Base-by-base conservation (phyloP, 1,140 invertebrate genomes). In the Phenacoccus solenopsis region DNA sequence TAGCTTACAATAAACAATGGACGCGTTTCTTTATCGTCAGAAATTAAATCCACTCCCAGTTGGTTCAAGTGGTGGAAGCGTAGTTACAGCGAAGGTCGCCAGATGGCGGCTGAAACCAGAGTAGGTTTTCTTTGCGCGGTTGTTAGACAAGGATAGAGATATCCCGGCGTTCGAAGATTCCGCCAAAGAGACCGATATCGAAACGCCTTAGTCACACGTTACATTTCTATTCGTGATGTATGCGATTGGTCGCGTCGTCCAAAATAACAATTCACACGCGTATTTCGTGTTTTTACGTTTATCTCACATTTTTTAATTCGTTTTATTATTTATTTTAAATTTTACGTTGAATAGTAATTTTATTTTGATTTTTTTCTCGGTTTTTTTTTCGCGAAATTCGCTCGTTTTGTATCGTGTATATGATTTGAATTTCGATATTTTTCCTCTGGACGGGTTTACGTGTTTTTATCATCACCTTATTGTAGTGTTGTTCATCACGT, bases 71-170 rank as follows among this genome's bases (percentile, higher is more conserved):
- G 75, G 64, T 71, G 71, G 25, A 74, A 72, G 57, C 68, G 72
- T 57, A 70, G 74, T 72, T 73, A 20, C 1, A n/a, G 2, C 25
- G 59, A 30, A 30, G 2, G 10, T 67, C 72, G 72, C 72, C 64
- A 72, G 72, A 67, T 80, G 79, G 79, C 81, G 80, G 79, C 79
- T 81, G 75, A 78, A 79, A 75, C 78, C 81, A 77, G 80, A 80
- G 79, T 79, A 49, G 38, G 38, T 49, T 49, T 49, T 79, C 78
- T 78, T 78, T 74, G 78, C 79, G 76, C 79, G 78, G 78, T 78
- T 79, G 75, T 79, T 81, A 77, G 79, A 80, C 78, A 27, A 64
- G 12, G 59, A 64, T 16, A 27, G 78, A 79, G 78, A 79, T 80
- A 78, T 49, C 27, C 28, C 38, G 38, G 38, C 38, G n/a, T 49